A percentile compares a stretch with the other conserved stretches of the same genome.
phyloP scores from a whole-genome alignment of 2,113 vertebrate species.

The Todiramphus chloris region DNA sequence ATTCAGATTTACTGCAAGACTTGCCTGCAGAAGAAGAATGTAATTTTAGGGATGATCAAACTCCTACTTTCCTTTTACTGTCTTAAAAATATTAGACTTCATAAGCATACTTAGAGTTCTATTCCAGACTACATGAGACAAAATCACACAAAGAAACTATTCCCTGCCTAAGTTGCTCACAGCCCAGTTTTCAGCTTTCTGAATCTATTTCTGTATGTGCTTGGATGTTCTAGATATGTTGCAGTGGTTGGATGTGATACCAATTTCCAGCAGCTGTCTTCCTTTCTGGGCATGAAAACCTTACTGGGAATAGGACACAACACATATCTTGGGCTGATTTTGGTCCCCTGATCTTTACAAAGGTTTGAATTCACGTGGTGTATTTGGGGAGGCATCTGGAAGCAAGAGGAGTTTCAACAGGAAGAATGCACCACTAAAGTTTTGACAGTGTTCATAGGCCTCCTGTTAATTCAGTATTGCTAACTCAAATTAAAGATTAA shows the following conservation, averaged over 20 bases:
- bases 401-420: neutral
- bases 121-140: neutral
- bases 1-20: neutral
- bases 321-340: neutral
- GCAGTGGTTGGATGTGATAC: neutral
- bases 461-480: neutral
- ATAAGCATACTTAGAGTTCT: neutral
- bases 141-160: neutral
- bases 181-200: neutral
- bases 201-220: neutral
- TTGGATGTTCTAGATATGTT: neutral
- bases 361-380: neutral
- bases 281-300: neutral
- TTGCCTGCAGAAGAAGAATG: neutral
- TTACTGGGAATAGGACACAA: neutral
- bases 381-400: neutral
- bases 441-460: neutral
- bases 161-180: neutral
- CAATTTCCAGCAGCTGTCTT: neutral
- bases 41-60: neutral
- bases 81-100: neutral
- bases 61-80: neutral
- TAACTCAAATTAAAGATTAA: neutral
- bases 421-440: neutral
- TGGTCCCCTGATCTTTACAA: neutral